Base-by-base conservation (phyloP, 2,797 vertebrate species). In the Mus caroli region DNA sequence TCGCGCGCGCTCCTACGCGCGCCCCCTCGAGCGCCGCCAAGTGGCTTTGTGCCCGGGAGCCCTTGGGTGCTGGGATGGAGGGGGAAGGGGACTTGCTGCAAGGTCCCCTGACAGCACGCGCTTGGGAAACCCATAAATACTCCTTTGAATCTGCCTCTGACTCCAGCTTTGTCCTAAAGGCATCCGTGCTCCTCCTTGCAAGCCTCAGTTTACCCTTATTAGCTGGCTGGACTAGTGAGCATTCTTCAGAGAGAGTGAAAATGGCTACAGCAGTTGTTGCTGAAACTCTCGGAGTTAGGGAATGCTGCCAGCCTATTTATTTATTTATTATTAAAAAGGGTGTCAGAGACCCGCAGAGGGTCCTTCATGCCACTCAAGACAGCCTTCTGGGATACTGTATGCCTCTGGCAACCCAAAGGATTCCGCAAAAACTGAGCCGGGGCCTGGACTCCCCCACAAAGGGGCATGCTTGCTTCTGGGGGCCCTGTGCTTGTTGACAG, bases 21-120 rank as follows among this genome's bases (percentile, higher is more conserved):
- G 91, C 94, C 94, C 91, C 95, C 90, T 96, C 50, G 94, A 96
- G 96, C 96, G 93, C 96, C 90, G 90, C 95, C 95, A 83, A 96
- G 97, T 89, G 97, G 97, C 96, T 97, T 96, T 97, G 96, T 94
- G 95, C 85, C 92, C 24, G 0, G 46, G 62, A 56, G 84, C 89
- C 92, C 34, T 82, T 34, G n/a, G 94, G 92, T 78, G 93, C 91
- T 67, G 84, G 64, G 91, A 26, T 43, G 78, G 52, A 69, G 77
- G 78, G 90, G 37, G 40, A 1, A 26, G 6, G 5, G 37, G 37
- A 28, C 64, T 28, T 3, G 19, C 50, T 13, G 56, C 26, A 24
- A 60, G 43, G 40, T 15, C 56, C 28, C 14, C 6, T 58, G 7
- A 52, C 14, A 56, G 52, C 5, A 5, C 1, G 0, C 78, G 22